Conservation (phyloP, 2,113 vertebrate genomes). For the Todiramphus saurophagus region DNA sequence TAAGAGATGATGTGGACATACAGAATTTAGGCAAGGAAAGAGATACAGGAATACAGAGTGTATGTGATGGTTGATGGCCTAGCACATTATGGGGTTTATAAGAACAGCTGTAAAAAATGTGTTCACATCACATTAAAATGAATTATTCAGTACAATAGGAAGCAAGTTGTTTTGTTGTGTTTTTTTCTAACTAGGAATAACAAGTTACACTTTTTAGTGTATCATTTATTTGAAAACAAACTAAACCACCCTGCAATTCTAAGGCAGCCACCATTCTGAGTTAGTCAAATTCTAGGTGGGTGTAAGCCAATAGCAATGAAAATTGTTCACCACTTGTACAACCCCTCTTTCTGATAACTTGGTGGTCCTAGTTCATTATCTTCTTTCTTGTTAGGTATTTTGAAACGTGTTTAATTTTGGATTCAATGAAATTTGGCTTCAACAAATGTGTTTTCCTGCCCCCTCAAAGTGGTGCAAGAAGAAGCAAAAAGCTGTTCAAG, state of each 20-base stretch:
- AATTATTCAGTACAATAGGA: not conserved
- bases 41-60: not conserved
- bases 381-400: not conserved
- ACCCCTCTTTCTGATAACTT: not conserved
- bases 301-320: not conserved
- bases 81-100: not conserved
- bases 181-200: not conserved
- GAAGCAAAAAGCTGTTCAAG: not conserved
- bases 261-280: not conserved
- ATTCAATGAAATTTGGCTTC: not conserved
- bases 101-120: not conserved
- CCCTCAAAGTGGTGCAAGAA: not conserved
- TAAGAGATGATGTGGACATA: not conserved
- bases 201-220: not conserved
- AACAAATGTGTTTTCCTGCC: not conserved
- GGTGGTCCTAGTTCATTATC: not conserved
- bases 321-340: not conserved
- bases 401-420: not conserved
- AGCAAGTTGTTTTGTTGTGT: not conserved
- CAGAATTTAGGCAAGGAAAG: not conserved
- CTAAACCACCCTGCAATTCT: not conserved
- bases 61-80: not conserved
- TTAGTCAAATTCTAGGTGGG: not conserved
- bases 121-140: not conserved
- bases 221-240: not conserved